Base-by-base conservation (phyloP, 37 sponge, comb jelly and placozoan species). In the Crambe crambe region DNA sequence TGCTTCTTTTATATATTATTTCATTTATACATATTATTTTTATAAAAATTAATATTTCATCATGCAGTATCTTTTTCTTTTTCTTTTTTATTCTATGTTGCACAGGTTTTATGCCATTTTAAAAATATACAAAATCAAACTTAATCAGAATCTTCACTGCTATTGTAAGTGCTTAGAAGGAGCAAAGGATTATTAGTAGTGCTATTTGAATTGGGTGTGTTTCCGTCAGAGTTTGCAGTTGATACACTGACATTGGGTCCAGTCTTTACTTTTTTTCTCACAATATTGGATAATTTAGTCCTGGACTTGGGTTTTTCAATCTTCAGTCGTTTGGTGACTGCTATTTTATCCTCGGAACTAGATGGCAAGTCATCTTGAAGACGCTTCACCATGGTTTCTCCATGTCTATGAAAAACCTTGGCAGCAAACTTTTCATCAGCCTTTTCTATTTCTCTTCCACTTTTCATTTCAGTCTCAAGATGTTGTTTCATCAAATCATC, bases 401-500 rank as follows among this genome's bases (percentile, higher is more conserved):
- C 31, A 36, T 83, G 64, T 36, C 65, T 60, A 27, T 56, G 73
- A 38, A 94, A 94, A 23, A 94, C 78, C 22, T 80, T 84, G 70
- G 60, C 57, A n/a, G 85, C 86, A 1, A 93, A 44, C 1, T 70
- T 80, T 58, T 92, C 89, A 56, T 92, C 92, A 59, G 69, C 91
- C 27, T 81, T 82, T 38, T 93, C 89, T 42, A 84, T 67, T 68
- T 80, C 71, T 32, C 82, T 84, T 22, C 38, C 47, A 22, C 63
- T 76, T 76, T 81, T 70, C 69, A 74, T 74, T 59, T 86, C 92
- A 21, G 51, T 58, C 38, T 85, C 88, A 17, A 81, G 54, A 64
- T 89, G 88, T 40, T 80, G 58, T 73, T 85, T 85, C 72, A 92
- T 62, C 58, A 92, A 70, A 21, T 83, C 77, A 22, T 92, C 80